Evolutionary conservation across 2,113 vertebrate genomes (phyloP), one percentile per base, ranked within the genome.

Genomic region (Nesogale talazaci): DNA sequence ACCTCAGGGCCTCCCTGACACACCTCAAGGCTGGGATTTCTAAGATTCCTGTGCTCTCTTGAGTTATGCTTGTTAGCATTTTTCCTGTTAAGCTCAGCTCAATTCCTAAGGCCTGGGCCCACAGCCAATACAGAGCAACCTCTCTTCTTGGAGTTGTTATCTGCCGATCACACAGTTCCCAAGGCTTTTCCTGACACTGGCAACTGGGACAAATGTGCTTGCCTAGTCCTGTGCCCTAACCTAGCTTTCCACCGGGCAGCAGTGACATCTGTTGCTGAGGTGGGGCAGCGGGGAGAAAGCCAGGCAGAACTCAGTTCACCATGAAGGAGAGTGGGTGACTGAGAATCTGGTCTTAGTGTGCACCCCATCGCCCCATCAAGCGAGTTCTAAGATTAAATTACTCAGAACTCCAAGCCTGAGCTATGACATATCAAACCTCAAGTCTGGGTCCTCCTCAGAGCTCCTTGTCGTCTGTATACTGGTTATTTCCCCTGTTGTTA

Each of bases 221-320:
- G 6, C 4, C 11, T 3, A 14, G 52, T 1, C 17, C 34, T 17
- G 42, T 5, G 46, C 36, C 42, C 2, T 2, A 4, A 4, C 27
- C 40, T 6, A 59, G 36, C 20, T n/a, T 65, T 40, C 77, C n/a
- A 12, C 40, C 8, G 34, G 70, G 16, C 3, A 4, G 29, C 38
- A 4, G 27, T 3, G 22, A 4, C 65, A 61, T 31, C 34, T 20
- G 52, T 34, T 31, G 14, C 67, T 34, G 46, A 27, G n/a, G 52
- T 1, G 1, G 63, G 46, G 14, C 6, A 2, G 70, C 19, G 16
- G 29, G 36, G 57, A 42, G 27, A 36, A 59, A 36, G 36, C 22
- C 12, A 3, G 27, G 9, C 23, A 34, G 22, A n/a, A 22, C 19
- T 59, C 17, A 3, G 34, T 25, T 14, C 1, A 27, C 9, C 69